Conservation (phyloP, 2,888 invertebrate genomes). For the Ornithoptera alexandrae region DNA sequence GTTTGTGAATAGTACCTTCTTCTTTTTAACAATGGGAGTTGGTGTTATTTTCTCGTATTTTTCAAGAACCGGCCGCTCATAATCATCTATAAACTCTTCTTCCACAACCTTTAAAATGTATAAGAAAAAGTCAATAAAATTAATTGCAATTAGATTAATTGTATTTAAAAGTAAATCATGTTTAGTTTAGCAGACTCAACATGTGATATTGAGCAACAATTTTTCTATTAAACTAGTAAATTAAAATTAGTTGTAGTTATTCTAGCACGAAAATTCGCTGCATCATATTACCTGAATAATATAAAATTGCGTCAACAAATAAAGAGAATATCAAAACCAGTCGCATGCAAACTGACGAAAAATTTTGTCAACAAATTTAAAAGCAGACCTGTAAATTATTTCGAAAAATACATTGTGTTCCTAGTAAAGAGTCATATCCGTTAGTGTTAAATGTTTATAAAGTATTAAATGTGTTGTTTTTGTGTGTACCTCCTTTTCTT, state of each 20-base stretch:
- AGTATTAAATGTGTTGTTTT: constrained; percentile 31
- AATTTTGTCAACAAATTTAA: background rate
- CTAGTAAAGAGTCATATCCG: constrained; percentile 36
- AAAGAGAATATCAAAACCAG: background rate
- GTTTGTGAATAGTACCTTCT: constrained; percentile 69
- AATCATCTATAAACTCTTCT: constrained; percentile 82
- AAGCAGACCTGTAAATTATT: background rate
- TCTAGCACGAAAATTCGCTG: too few species aligned
- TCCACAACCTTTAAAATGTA: constrained; percentile 62
- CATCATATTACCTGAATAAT: background rate
- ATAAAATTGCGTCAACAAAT: background rate
- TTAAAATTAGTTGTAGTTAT: background rate
- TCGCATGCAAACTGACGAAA: background rate
- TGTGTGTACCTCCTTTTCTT: constrained; percentile 70
- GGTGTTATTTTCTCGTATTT: constrained; percentile 83
- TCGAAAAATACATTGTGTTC: background rate
- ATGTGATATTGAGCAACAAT: too few species aligned
- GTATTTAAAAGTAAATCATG: background rate
- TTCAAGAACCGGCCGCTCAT: constrained; percentile 87
- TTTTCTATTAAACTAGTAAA: too few species aligned
- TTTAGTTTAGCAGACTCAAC: too few species aligned
- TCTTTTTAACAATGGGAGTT: constrained; percentile 74
- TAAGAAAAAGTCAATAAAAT: background rate
- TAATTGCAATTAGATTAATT: background rate
- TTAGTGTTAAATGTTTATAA: constrained; percentile 39